Conservation (phyloP, 2,888 invertebrate genomes). For the Phorcus lineatus region DNA sequence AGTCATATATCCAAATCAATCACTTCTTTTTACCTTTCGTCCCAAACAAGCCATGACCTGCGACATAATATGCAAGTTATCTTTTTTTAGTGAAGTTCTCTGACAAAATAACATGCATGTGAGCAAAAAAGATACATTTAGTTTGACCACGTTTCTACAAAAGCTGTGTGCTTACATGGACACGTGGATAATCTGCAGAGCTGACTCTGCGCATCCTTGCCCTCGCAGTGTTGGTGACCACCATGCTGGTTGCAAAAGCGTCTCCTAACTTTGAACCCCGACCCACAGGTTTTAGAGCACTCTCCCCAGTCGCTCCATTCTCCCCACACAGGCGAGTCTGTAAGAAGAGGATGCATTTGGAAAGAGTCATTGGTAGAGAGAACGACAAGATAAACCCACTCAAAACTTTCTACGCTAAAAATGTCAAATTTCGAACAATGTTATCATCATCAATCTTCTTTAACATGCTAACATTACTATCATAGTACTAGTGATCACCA, state of each 20-base stretch:
- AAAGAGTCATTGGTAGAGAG: background rate
- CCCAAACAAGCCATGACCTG: no score
- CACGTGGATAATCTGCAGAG: background rate
- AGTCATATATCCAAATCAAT: no score
- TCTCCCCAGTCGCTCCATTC: conserved; percentile 1
- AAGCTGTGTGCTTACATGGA: background rate
- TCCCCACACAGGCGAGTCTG: background rate
- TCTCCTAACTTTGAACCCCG: background rate
- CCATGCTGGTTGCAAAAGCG: background rate
- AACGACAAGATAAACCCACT: no score
- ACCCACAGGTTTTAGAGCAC: conserved; percentile 14
- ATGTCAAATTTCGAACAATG: no score
- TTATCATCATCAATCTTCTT: no score
- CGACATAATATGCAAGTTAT: no score
- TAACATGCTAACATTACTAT: no score
- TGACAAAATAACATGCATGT: no score
- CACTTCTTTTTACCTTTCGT: no score
- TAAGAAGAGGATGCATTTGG: background rate
- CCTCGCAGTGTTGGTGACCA: background rate
- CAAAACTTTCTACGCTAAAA: no score
- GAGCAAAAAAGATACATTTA: no score
- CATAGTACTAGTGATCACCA: background rate
- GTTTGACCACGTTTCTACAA: no score
- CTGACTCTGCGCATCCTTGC: background rate
- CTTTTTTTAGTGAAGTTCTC: background rate